A percentile compares a stretch with the other conserved stretches of the same genome.
Conservation (phyloP, 2,113 vertebrate species). For the Cairina moschata region DNA sequence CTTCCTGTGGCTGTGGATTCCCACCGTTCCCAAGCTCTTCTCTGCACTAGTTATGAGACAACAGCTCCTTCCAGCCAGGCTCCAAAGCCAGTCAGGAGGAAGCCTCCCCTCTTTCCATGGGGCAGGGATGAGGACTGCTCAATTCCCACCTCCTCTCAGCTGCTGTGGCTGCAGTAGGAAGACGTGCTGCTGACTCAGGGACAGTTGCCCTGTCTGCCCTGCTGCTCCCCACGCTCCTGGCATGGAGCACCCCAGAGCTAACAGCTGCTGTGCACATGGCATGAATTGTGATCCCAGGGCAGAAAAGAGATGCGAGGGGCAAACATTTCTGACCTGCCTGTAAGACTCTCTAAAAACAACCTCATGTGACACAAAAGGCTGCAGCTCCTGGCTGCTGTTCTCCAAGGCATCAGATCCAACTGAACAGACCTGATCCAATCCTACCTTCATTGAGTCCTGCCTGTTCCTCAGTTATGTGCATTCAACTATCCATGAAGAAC, state of each 20-base stretch:
- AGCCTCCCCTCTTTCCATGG: background rate
- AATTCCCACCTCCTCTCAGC: fast-evolving
- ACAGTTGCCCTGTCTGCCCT: background rate
- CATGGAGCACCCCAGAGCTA: background rate
- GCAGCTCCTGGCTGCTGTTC: background rate
- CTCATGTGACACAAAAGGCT: background rate
- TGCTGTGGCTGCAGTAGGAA: background rate
- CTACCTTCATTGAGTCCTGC: background rate
- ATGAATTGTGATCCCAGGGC: background rate
- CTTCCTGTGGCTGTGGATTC: background rate
- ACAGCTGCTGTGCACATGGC: background rate
- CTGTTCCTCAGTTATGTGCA: background rate
- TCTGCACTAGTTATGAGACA: background rate
- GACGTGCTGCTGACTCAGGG: background rate
- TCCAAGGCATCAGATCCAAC: background rate
- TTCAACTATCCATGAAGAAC: background rate
- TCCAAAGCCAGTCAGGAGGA: background rate
- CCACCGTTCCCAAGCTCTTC: background rate
- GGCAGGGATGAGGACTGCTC: background rate
- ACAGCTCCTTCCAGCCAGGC: background rate
- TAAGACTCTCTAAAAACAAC: background rate
- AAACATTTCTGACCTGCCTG: background rate
- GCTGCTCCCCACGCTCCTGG: fast-evolving
- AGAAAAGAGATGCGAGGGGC: background rate
- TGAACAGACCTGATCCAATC: background rate